Percentiles rank a stretch among this genome's conserved stretches.
Conservation (phyloP, 2,888 invertebrate genomes). For the Arge pagana region DNA sequence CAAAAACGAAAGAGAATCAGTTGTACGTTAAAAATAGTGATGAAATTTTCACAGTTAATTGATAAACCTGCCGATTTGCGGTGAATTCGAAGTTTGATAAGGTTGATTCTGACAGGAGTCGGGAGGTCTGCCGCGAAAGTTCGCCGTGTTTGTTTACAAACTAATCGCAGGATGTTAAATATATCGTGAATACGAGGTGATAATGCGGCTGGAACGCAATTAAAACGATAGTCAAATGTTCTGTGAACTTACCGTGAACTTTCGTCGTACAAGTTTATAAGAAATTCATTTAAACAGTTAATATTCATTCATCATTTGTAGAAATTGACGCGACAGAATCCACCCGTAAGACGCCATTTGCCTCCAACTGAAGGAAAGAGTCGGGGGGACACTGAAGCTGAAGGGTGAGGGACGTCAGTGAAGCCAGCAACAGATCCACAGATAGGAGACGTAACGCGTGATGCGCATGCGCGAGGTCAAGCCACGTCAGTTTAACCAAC, state of each 20-base stretch:
- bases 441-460: no score
- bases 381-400: neutral
- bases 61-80: neutral
- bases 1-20: no score
- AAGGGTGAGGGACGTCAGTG: no score
- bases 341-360: slow-evolving; percentile 61
- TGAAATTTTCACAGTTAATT: slow-evolving; percentile 1
- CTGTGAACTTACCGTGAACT: slow-evolving; percentile 42
- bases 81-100: slow-evolving; percentile 21
- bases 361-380: slow-evolving; percentile 52
- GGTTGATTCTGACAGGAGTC: slow-evolving; percentile 33
- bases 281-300: slow-evolving; percentile 43
- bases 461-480: no score
- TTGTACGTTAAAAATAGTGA: neutral
- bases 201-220: no score
- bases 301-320: slow-evolving; percentile 59
- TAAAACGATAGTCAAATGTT: slow-evolving; percentile 22
- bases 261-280: slow-evolving; percentile 34
- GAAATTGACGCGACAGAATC: slow-evolving; percentile 56
- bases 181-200: slow-evolving; percentile 26
- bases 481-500: neutral
- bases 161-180: slow-evolving; percentile 36
- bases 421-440: no score
- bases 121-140: no score
- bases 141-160: slow-evolving; percentile 53